These are phyloP conservation scores for Sminthurides bifidus DNA, from an alignment of 1,140 invertebrate genomes.

Conservation along the genomic window DNA sequence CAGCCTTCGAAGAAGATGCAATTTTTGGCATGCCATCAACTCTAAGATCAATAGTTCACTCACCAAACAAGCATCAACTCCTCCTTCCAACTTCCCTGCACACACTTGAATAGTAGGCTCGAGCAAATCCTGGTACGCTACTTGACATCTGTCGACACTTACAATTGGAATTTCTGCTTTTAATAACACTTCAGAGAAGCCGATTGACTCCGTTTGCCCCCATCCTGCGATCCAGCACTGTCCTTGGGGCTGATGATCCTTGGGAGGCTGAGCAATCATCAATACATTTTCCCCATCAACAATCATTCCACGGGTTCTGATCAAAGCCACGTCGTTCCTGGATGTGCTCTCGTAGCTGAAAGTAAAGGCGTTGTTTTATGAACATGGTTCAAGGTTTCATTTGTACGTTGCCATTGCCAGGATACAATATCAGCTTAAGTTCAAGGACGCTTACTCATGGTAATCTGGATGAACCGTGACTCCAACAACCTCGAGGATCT, in stretches of 20 bases:
- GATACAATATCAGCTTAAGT: too few relatives aligned
- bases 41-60: background rate
- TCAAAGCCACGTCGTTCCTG: conserved; percentile 7
- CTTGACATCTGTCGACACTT: background rate
- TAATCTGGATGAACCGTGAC: conserved; percentile 8
- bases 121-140: background rate
- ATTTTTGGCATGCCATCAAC: too few relatives aligned
- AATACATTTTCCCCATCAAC: background rate
- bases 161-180: background rate
- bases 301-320: too few relatives aligned
- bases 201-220: background rate
- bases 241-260: background rate
- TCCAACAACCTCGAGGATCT: background rate
- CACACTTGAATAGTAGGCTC: background rate
- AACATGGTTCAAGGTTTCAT: too few relatives aligned
- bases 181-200: background rate
- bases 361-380: too few relatives aligned
- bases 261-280: background rate
- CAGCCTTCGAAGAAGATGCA: too few relatives aligned
- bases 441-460: background rate
- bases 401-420: too few relatives aligned
- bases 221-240: background rate
- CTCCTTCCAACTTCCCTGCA: conserved; percentile 2
- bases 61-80: conserved; percentile 2
- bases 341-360: background rate